Conservation (phyloP, 2,113 vertebrate genomes). For the Bos indicus region DNA sequence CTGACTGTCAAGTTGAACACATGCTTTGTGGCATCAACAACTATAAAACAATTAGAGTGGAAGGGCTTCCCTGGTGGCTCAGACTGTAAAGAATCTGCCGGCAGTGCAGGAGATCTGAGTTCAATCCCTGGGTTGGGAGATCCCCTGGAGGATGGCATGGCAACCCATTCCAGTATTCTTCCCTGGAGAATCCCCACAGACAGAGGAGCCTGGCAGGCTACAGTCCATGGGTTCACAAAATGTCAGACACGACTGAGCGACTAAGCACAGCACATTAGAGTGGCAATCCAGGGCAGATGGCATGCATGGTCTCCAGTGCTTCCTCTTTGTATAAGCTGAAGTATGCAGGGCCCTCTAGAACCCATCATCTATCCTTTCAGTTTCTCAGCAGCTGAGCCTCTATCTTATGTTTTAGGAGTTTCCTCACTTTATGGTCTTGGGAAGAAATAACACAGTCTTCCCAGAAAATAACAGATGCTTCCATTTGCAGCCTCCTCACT, state of each 20-base stretch:
- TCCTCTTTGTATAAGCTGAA: neutral
- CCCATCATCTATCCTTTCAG: neutral
- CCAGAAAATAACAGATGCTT: neutral
- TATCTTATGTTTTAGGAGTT: neutral
- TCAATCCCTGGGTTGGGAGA: neutral
- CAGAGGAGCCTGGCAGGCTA: neutral
- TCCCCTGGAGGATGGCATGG: neutral
- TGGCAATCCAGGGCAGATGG: neutral
- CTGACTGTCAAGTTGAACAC: neutral
- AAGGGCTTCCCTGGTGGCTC: neutral
- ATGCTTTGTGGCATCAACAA: neutral
- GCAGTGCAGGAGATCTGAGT: neutral
- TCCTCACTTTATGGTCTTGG: neutral
- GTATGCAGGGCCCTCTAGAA: neutral
- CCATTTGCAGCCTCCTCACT: neutral
- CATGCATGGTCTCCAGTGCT: neutral
- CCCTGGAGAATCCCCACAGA: neutral
- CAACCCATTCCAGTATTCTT: neutral
- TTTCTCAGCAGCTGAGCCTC: neutral
- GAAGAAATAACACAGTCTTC: neutral
- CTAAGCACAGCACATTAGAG: neutral
- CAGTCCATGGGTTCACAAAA: neutral
- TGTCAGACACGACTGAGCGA: accelerated
- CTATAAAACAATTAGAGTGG: neutral
- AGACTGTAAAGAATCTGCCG: neutral